Evolutionary conservation across 2,888 invertebrate species (phyloP), one percentile per base, ranked within the genome.

Genomic region (Prosopocoilus inquinatus): DNA sequence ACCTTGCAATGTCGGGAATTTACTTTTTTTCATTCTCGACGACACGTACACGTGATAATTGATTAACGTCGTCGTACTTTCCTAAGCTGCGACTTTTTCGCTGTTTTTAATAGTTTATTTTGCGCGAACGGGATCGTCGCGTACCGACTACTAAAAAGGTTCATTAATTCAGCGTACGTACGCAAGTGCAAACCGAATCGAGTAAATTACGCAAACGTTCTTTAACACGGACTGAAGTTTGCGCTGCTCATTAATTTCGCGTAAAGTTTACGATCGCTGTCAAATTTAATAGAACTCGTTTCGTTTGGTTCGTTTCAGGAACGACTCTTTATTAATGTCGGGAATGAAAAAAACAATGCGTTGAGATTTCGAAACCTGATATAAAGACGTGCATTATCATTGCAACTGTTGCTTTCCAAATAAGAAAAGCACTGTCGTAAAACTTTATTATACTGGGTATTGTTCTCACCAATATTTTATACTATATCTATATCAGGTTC

Each of bases 401-500:
- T 38, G 53, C 60, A 47, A 47, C 47, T 41, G 53, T 47, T 47
- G 53, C 53, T 49, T 43, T 20, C 54, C 49, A 54, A 54, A 54
- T 54, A 54, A 48, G 49, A 49, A 36, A 34, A 39, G 39, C 11
- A 46, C 12, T 35, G 41, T 67, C 72, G 66, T 74, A 72, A 74
- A 73, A 72, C 70, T 73, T 73, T 71, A 74, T 66, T 70, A 67
- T 62, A 50, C 46, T 51, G 60, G 62, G 67, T 65, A 72, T 72
- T 73, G 71, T 72, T 71, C 69, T 70, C 70, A 63, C 65, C 69
- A 66, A 68, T 72, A 72, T 72, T 70, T 72, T 71, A 72, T 64
- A 64, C 67, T 61, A 62, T 68, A 67, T 70, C 64, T 69, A 64
- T 69, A 69, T 67, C 64, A 59, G 59, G 59, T 52, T 59, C 53